Base-by-base conservation (phyloP, 2,113 vertebrate species). In the Coregonus clupeaformis region DNA sequence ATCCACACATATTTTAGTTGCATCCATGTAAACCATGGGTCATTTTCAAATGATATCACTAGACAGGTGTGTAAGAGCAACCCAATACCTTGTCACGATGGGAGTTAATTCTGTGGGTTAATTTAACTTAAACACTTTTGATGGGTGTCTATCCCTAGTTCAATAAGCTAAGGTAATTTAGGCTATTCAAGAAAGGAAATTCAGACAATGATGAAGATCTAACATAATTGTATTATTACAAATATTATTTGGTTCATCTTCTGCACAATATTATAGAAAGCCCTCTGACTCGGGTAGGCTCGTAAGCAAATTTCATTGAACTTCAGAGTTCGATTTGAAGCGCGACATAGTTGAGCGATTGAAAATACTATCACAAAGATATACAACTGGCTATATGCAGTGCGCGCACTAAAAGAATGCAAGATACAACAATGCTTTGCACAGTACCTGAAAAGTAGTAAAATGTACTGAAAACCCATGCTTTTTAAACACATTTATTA, bases 291-390 rank as follows among this genome's bases (percentile, higher is more conserved):
- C 1, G 14, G 22, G 24, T 29, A 52, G 49, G 25, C 36, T 69
- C 2, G 47, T 29, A 47, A 13, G 45, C 68, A 70, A 70, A 59
- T 72, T 77, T 70, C n/a, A 18, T 25, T 52, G 7, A 71, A 73
- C 73, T 76, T 73, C 59, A 13, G n/a, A 42, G 14, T 42, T 42
- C 66, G 30, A 42, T 68, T n/a, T 32, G 42, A 67, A 60, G n/a
- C 24, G 18, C 16, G 6, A 55, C 5, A 0, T 55, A 6, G 52
- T 55, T 55, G 52, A 55, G 20, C 6, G 20, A 55, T 60, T 22
- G 1, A 60, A 60, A 60, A 16, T 60, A 60, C 6, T 22, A 60
- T 60, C n/a, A 20, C 52, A 24, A 9, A 60, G 20, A 60, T 60
- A 22, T 24, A 7, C 16, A 60, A 60, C 5, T 60, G 2, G 4